Evolutionary conservation across 2,113 vertebrate genomes (phyloP).

Genomic region (Chroicocephalus ridibundus): DNA sequence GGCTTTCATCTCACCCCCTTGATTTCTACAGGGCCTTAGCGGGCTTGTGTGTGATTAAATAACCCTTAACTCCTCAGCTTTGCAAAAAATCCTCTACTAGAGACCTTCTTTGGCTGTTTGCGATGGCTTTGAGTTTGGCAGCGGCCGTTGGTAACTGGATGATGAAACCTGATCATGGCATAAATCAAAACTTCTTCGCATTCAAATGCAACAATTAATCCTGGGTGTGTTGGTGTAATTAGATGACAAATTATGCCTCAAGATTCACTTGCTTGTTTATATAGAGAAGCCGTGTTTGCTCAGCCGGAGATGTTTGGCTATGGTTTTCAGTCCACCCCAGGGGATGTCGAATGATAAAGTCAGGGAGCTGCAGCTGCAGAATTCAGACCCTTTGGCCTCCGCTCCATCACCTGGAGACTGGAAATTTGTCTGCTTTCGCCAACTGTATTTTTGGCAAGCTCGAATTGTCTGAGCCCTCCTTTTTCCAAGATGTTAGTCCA

Average conservation of each 20-base stretch:
- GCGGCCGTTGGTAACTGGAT: not conserved
- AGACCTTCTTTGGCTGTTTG: not conserved
- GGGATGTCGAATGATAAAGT: not conserved
- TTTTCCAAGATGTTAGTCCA: accelerated
- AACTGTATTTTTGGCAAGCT: accelerated
- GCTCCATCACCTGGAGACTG: not conserved
- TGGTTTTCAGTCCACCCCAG: not conserved
- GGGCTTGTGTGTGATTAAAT: not conserved
- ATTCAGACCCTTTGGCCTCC: not conserved
- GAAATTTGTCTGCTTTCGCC: not conserved
- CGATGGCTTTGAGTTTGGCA: not conserved
- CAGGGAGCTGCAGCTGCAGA: not conserved
- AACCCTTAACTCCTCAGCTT: not conserved
- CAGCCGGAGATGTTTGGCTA: not conserved
- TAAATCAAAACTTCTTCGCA: constrained; percentile 22
- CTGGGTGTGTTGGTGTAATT: constrained; percentile 40
- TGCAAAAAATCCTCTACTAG: not conserved
- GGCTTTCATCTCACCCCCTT: not conserved
- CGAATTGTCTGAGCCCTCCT: not conserved
- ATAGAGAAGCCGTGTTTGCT: constrained; percentile 12
- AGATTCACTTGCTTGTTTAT: constrained; percentile 44
- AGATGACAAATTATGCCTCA: constrained; percentile 58
- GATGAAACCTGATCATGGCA: constrained; percentile 3
- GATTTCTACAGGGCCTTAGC: not conserved
- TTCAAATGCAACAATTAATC: constrained; percentile 36